Evolutionary conservation across 2,113 vertebrate genomes (phyloP).

Genomic region (Paramormyrops kingsleyae): DNA sequence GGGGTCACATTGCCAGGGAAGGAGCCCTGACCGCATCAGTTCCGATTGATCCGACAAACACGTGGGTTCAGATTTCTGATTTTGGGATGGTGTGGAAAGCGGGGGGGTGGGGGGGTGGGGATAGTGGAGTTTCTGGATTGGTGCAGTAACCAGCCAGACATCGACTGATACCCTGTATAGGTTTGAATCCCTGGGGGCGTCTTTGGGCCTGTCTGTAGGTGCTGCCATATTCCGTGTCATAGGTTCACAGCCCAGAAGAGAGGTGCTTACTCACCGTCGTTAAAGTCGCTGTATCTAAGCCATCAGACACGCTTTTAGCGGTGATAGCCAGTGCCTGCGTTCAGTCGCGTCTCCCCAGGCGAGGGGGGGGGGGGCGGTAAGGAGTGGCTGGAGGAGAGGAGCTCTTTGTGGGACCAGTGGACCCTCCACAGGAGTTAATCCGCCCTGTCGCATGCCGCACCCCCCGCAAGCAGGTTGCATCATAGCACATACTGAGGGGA

Average conservation of each 20-base stretch:
- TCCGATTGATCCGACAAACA: background rate
- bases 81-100: background rate
- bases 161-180: background rate
- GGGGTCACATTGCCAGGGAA: background rate
- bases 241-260: background rate
- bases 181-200: background rate
- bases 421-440: background rate
- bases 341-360: background rate
- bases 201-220: background rate
- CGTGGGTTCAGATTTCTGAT: background rate
- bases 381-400: background rate
- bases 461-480: background rate
- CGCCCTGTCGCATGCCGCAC: background rate
- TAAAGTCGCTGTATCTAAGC: background rate
- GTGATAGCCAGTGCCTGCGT: background rate
- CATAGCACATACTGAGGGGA: background rate
- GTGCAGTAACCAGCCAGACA: background rate
- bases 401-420: background rate
- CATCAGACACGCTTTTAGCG: background rate
- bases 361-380: background rate
- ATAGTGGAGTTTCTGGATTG: background rate
- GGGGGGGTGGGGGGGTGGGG: background rate
- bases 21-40: background rate
- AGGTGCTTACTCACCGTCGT: background rate
- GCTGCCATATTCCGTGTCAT: background rate